phyloP scores from a whole-genome alignment of 1,140 invertebrate species.

The Rhyacophila brunnea region DNA sequence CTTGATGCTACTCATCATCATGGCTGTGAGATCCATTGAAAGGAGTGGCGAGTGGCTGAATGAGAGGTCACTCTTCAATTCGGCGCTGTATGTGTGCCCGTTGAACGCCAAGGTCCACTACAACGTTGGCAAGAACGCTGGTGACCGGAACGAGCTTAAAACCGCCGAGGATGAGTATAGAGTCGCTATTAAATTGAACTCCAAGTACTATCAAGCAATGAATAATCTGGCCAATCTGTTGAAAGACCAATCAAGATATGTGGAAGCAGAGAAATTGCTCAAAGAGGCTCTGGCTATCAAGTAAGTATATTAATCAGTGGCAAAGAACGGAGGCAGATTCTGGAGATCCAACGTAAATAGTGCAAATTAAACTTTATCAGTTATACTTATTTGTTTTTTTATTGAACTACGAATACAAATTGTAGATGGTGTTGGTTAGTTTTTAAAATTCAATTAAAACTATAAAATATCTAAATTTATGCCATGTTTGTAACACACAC shows the following conservation, averaged over 20 bases:
- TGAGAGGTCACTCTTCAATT: constrained; percentile 71
- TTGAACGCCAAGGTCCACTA: constrained; percentile 95
- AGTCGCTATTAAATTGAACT: constrained; percentile 67
- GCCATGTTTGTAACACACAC: too few relatives aligned
- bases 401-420: too few relatives aligned
- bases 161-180: constrained; percentile 77
- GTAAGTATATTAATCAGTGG: too few relatives aligned
- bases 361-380: too few relatives aligned
- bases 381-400: too few relatives aligned
- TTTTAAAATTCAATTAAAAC: too few relatives aligned
- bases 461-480: too few relatives aligned
- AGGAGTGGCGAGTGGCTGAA: constrained; percentile 78
- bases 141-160: constrained; percentile 67
- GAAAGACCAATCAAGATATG: constrained; percentile 70
- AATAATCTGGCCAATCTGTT: constrained; percentile 95
- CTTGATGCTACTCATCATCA: constrained; percentile 53
- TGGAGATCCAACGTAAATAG: too few relatives aligned
- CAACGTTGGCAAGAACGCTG: constrained; percentile 87
- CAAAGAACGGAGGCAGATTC: too few relatives aligned
- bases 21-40: constrained; percentile 62
- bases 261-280: constrained; percentile 76
- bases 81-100: constrained; percentile 75
- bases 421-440: too few relatives aligned
- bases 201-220: constrained; percentile 93
- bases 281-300: constrained; percentile 71